Base-by-base conservation (phyloP, 2,797 vertebrate species). In the Rhincodon typus region DNA sequence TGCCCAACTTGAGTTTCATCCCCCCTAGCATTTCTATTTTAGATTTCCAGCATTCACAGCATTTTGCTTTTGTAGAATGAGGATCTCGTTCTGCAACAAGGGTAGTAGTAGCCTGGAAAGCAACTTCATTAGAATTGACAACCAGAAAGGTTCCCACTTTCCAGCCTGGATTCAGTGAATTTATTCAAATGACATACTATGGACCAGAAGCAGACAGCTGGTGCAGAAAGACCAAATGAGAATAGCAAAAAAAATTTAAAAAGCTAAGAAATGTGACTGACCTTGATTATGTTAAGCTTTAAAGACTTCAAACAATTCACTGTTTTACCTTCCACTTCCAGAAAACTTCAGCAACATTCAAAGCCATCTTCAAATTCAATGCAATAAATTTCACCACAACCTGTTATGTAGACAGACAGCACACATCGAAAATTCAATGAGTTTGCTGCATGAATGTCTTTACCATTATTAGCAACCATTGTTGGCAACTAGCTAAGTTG, bases 351-450 rank as follows among this genome's bases (percentile, higher is more conserved):
- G n/a, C n/a, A n/a, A n/a, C n/a, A n/a, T n/a, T n/a, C n/a, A n/a
- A n/a, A n/a, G n/a, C n/a, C n/a, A n/a, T n/a, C n/a, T n/a, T n/a
- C n/a, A n/a, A n/a, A n/a, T n/a, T n/a, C n/a, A n/a, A n/a, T n/a
- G n/a, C n/a, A n/a, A 99, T 99, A 96, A 99, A 99, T 97, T 99
- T 99, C 50, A 99, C 99, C 0, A 99, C 97, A 74, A 98, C 98
- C 99, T 99, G 46, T n/a, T n/a, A n/a, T n/a, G 69, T 0, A 53
- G 0, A 96, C 95, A 96, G 70, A 66, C 17, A 72, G 74, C 15
- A 77, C 12, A 30, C 53, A 15, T 77, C 57, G 13, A 34, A 66
- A 91, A 27, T n/a, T 27, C 15, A 95, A 77, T 7, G 46, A 30
- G 8, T 8, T 70, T 30, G 27, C 1, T 77, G 46, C 30, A 12